Conservation (phyloP, 2,113 vertebrate genomes). For the Melanocharis versteri region DNA sequence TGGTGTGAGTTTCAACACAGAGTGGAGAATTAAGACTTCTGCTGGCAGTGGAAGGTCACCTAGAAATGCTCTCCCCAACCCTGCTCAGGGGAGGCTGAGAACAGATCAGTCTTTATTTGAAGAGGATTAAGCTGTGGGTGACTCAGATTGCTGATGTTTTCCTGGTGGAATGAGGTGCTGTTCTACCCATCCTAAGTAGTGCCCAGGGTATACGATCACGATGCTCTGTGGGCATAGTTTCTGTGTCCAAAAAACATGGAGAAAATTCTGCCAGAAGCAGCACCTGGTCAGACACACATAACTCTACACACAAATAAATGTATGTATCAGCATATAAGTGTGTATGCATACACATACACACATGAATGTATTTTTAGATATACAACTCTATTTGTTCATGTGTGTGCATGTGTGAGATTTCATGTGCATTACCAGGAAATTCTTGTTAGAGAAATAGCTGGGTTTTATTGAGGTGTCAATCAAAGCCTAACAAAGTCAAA, state of each 20-base stretch:
- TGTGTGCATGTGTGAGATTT: background rate
- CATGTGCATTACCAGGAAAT: background rate
- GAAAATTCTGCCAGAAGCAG: background rate
- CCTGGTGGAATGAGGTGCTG: background rate
- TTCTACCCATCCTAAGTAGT: background rate
- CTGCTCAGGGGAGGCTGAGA: background rate
- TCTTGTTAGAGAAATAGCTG: background rate
- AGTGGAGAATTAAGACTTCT: background rate
- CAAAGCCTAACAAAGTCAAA: background rate
- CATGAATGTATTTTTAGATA: background rate
- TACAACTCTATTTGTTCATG: background rate
- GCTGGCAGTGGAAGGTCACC: background rate
- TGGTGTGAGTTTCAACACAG: background rate
- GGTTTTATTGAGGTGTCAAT: background rate
- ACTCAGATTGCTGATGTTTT: background rate
- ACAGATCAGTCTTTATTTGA: slow-evolving; percentile 9
- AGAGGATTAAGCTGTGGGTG: background rate
- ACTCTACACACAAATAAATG: background rate
- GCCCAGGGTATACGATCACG: fast-evolving
- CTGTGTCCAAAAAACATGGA: background rate
- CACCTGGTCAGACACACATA: background rate
- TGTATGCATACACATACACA: background rate
- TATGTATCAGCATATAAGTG: background rate
- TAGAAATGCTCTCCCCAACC: background rate
- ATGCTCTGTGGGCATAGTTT: background rate